Evolutionary conservation across 1,140 invertebrate species (phyloP).

Genomic region (Panagrolaimus sp.): DNA sequence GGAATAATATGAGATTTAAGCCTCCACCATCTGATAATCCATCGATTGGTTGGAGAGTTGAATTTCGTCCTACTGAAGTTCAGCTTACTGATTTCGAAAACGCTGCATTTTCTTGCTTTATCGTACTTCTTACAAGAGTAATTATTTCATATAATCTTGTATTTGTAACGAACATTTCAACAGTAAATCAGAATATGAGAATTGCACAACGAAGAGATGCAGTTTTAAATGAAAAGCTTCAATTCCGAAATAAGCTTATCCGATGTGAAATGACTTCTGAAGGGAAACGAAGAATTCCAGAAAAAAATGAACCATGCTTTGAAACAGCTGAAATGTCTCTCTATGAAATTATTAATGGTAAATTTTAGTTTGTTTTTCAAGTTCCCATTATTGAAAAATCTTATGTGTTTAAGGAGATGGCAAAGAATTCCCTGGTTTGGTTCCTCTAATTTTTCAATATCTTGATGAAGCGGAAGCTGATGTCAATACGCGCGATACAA

Average conservation of each 20-base stretch:
- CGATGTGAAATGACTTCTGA: too few species aligned
- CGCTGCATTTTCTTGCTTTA: slow-evolving; percentile 91
- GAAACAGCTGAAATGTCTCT: slow-evolving; percentile 70
- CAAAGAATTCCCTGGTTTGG: slow-evolving; percentile 59
- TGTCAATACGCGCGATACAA: slow-evolving; percentile 81
- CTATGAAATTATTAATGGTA: slow-evolving; percentile 86
- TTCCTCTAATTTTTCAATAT: slow-evolving; percentile 84
- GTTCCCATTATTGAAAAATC: too few species aligned
- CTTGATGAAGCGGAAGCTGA: slow-evolving; percentile 84
- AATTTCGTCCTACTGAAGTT: slow-evolving; percentile 90
- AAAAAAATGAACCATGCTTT: slow-evolving; percentile 19
- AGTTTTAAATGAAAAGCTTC: slow-evolving; percentile 73
- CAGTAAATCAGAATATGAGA: slow-evolving; percentile 95
- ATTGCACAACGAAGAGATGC: slow-evolving; percentile 83
- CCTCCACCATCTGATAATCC: slow-evolving; percentile 73
- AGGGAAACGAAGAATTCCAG: neutral
- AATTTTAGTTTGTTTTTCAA: too few species aligned
- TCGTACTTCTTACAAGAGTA: slow-evolving; percentile 86
- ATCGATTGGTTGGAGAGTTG: slow-evolving; percentile 91
- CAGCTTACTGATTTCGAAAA: slow-evolving; percentile 99
- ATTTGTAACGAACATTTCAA: slow-evolving; percentile 92
- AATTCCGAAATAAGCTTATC: slow-evolving; percentile 69
- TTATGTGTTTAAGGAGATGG: too few species aligned
- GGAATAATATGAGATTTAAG: slow-evolving; percentile 95
- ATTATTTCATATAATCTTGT: slow-evolving; percentile 91